Base-by-base conservation (phyloP, 2,888 invertebrate genomes). In the Spisula solida region DNA sequence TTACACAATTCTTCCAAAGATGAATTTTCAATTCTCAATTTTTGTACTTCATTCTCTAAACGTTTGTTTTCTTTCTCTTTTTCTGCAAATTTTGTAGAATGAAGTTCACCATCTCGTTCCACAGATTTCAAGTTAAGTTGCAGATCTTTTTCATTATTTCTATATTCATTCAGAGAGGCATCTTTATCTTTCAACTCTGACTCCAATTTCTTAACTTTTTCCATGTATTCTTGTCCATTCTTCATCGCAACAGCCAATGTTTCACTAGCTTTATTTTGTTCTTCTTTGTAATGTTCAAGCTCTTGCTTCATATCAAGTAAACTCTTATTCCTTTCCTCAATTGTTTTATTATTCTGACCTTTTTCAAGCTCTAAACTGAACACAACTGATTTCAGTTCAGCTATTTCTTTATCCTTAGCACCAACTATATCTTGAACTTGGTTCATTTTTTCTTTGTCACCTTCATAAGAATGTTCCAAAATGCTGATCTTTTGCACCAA, bases 131-230 rank as follows among this genome's bases (percentile, higher is more conserved):
- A 34, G 1, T n/a, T 12, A 79, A 31, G 29, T 86, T 81, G 60
- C 86, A 66, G 48, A 31, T 86, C 86, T 20, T 66, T 81, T 81
- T 81, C 81, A 29, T 80, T 31, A 14, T 88, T 86, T 18, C 81
- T 41, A 12, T 92, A 34, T 82, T 90, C 85, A 20, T 85, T 84
- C 56, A 83, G 86, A 60, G 81, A 88, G n/a, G 87, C 34, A 55
- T 86, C 78, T 75, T 85, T 90, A 16, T 31, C 60, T 70, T 85
- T 83, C 12, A 89, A 51, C 14, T 89, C 88, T n/a, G 78, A 31
- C 29, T 80, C 79, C 20, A 88, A 25, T 66, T 25, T 31, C 60
- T 51, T 81, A 31, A 80, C 16, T 41, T 85, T 85, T 79, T 79
- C 70, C 51, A 78, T 47, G 41, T 31, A 81, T 78, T 78, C 85